A percentile compares a stretch with the other conserved stretches of the same genome.
Evolutionary conservation across 2,797 vertebrate species (phyloP).

Genomic region (Lepilemur septentrionalis): DNA sequence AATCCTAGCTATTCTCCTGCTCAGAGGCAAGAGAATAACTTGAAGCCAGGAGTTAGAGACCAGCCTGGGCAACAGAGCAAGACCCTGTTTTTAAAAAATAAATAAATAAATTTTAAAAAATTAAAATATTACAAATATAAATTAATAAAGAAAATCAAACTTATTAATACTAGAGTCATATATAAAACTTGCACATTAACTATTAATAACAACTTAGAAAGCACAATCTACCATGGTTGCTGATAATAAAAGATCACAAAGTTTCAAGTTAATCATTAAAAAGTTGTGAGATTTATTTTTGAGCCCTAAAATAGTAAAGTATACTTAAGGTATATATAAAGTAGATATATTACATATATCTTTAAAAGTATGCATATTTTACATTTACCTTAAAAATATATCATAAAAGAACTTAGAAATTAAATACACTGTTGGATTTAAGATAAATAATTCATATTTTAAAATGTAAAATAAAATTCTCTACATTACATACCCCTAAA

Average conservation of each 20-base stretch:
- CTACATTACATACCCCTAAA: not conserved
- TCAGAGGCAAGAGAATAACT: not conserved
- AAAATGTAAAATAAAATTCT: conserved; percentile 31
- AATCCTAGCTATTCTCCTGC: not conserved
- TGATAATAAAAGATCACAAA: not conserved
- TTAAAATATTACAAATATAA: conserved; percentile 4
- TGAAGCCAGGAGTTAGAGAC: not conserved
- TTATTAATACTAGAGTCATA: not conserved
- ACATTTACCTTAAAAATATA: not conserved
- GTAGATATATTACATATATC: not conserved
- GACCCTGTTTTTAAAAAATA: not conserved
- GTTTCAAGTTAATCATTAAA: not conserved
- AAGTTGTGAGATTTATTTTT: not conserved
- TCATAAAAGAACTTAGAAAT: not conserved
- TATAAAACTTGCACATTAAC: not conserved
- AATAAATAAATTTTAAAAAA: not conserved
- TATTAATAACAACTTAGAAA: not conserved
- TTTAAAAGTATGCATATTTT: not conserved
- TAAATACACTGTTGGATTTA: not conserved
- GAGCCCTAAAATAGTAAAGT: not conserved
- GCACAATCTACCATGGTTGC: not conserved
- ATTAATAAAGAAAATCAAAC: not conserved
- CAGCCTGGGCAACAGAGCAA: not conserved
- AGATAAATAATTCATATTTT: conserved; percentile 27
- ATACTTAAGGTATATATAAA: not conserved